Evolutionary conservation across 1,140 invertebrate species (phyloP), one percentile per base, ranked within the genome.

Genomic region (Macrobrachium rosenbergii): DNA sequence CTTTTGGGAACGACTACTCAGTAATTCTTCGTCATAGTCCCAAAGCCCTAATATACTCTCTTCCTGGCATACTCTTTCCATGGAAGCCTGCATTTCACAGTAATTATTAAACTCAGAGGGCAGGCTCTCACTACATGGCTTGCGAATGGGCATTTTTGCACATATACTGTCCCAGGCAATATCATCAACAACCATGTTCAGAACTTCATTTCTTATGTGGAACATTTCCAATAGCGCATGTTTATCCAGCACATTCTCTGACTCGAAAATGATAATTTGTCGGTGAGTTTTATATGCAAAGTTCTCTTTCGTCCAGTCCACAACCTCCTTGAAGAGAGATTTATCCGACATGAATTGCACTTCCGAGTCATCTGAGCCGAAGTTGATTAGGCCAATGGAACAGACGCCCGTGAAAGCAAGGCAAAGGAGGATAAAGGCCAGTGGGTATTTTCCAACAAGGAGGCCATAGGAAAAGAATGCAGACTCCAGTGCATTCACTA

Each of bases 271-370:
- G 16, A 95, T 91, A 73, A 91, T 93, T 91, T 96, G 94, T 17
- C 94, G 90, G 84, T 95, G 92, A 89, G 94, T 93, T 28, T 94
- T 94, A 69, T 93, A 93, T 80, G 94, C 93, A 92, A 95, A 95
- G 86, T 94, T 94, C n/a, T 93, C 92, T 90, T 95, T 94, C 64
- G 96, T 93, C 95, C 95, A 96, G 84, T 96, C 93, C 10, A 95
- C 95, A 86, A 95, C 94, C 87, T 91, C 90, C 62, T 93, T 93
- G 91, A 95, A 96, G 85, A 94, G 94, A 0, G 95, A 95, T 83
- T 95, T 92, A 63, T 93, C 92, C 11, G 93, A 93, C 11, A 96
- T 94, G 82, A 96, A 91, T 91, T 95, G 95, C 85, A 96, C 91
- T 2, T 95, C 95, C 91, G 95, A 94, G 90, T 93, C 93, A 89